Percentiles rank a stretch among this genome's conserved stretches.
Conservation (phyloP, 2,797 vertebrate species). For the Echeneis naucrates region DNA sequence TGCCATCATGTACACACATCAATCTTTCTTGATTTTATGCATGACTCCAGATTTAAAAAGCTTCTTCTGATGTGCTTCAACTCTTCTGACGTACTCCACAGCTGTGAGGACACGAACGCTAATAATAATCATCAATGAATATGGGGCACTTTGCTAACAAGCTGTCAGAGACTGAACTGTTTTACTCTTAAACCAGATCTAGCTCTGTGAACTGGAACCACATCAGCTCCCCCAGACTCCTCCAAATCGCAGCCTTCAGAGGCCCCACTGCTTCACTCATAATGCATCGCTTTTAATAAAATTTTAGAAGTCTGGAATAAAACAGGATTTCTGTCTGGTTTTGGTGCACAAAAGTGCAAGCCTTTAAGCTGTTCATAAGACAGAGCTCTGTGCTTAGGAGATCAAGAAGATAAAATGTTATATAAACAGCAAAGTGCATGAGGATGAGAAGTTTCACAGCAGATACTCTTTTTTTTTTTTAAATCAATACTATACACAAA, state of each 20-base stretch:
- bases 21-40: background rate
- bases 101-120: conserved; percentile 23
- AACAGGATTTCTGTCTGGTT: conserved; percentile 34
- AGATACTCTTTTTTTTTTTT: conserved; percentile 33
- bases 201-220: conserved; percentile 55
- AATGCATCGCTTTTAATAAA: conserved; percentile 26
- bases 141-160: conserved; percentile 54
- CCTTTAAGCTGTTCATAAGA: conserved; percentile 21
- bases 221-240: conserved; percentile 43
- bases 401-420: conserved; percentile 48
- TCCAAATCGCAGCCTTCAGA: conserved; percentile 33
- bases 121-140: conserved; percentile 33
- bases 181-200: conserved; percentile 47
- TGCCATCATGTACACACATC: background rate
- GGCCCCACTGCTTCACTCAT: conserved; percentile 35
- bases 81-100: conserved; percentile 25
- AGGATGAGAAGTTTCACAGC: conserved; percentile 30
- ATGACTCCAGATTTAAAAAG: conserved; percentile 20
- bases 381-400: conserved; percentile 29
- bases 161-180: conserved; percentile 40
- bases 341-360: conserved; percentile 14
- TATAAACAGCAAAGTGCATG: conserved; percentile 45
- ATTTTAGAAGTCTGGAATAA: conserved; percentile 34
- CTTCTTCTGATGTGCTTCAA: conserved; percentile 25
- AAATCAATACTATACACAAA: too few species aligned